Conservation (phyloP, 1,140 invertebrate species). For the Leptopilina boulardi region DNA sequence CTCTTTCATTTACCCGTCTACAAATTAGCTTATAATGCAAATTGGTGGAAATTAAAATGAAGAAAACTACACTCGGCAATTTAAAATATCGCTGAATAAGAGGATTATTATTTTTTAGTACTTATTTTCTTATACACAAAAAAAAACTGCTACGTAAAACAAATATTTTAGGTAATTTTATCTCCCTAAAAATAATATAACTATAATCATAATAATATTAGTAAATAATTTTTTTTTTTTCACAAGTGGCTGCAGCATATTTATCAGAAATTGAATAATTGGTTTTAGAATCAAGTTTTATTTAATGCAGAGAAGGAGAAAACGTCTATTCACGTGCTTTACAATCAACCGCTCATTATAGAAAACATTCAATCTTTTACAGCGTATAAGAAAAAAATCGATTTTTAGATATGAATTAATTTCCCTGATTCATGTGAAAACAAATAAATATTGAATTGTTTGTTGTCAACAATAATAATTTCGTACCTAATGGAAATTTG, state of each 20-base stretch:
- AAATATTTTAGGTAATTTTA: no score
- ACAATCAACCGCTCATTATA: neutral
- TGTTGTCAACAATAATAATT: neutral
- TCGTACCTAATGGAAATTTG: neutral
- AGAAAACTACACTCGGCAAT: neutral
- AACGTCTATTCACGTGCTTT: neutral
- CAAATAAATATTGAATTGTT: neutral
- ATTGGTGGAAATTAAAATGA: neutral
- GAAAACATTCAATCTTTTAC: conserved; percentile 4
- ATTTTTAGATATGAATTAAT: neutral
- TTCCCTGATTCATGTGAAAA: neutral
- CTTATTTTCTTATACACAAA: no score
- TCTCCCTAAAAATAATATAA: no score
- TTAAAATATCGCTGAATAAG: neutral
- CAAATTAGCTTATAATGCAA: neutral
- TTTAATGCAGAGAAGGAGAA: neutral
- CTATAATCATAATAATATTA: no score
- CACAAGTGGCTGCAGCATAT: neutral
- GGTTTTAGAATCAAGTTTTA: neutral
- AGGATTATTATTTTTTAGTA: no score
- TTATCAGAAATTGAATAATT: conserved; percentile 1
- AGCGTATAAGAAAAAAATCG: neutral
- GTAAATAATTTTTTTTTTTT: neutral
- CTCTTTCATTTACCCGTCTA: no score
- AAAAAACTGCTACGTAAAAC: no score